Percentiles rank a stretch among this genome's conserved stretches.
These are phyloP conservation scores for Megaceryle alcyon DNA, from an alignment of 2,797 vertebrate species.

Conservation along the genomic window DNA sequence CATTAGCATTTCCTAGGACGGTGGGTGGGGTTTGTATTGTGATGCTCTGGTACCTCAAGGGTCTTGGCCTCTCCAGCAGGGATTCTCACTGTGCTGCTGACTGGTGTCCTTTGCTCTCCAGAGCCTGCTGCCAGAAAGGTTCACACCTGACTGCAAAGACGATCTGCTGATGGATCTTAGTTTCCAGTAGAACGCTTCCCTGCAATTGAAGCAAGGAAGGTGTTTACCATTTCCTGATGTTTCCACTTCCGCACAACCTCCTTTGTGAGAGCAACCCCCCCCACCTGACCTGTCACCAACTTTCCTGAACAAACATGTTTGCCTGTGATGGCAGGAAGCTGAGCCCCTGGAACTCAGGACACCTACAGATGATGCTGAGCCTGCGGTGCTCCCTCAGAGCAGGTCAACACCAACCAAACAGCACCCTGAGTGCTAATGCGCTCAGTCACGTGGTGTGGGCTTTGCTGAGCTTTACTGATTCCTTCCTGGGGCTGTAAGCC, in stretches of 20 bases:
- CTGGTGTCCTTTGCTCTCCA: background rate
- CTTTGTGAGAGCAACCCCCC: background rate
- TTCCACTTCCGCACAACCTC: background rate
- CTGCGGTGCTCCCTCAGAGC: rapidly evolving
- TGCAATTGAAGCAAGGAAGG: constrained; percentile 62
- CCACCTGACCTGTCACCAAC: background rate
- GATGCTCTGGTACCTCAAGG: background rate
- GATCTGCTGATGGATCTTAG: constrained; percentile 67
- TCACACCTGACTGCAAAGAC: background rate
- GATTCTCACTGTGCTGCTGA: constrained; percentile 13
- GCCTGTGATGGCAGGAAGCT: background rate
- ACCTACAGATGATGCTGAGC: rapidly evolving
- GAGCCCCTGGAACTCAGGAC: background rate
- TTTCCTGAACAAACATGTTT: background rate
- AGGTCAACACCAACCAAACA: background rate
- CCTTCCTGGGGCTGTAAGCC: background rate
- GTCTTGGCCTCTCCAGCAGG: background rate
- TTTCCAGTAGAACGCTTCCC: constrained; percentile 93
- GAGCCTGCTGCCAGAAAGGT: background rate
- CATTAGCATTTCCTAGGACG: background rate
- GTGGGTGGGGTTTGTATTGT: background rate
- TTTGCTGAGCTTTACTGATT: background rate
- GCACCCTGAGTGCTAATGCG: background rate
- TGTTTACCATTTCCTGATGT: background rate
- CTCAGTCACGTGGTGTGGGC: rapidly evolving